Evolutionary conservation across 2,797 vertebrate genomes (phyloP), one percentile per base, ranked within the genome.

Genomic region (Poecilia gillii): DNA sequence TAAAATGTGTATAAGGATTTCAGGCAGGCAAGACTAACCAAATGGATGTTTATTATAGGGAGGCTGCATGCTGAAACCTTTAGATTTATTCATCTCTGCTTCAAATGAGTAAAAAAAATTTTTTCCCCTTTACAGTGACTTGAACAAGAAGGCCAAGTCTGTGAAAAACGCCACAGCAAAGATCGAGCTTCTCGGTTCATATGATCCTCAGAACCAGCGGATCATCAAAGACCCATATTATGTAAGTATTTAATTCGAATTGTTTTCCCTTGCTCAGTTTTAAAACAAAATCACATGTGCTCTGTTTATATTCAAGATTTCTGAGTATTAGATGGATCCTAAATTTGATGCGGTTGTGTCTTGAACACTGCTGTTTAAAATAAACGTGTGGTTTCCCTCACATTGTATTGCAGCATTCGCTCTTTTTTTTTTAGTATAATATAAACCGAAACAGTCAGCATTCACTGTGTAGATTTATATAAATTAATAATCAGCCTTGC

Each of bases 141-240:
- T 99, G 92, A 97, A 96, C 78, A 96, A 92, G 85, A 99, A 96
- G 93, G 96, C 96, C 76, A 97, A 94, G 62, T 92, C 94, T 16
- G 95, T 97, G 89, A 96, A 97, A 88, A 95, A 96, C 90, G 88
- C 86, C 94, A 95, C 84, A 90, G 97, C 98, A 79, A 97, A 96
- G 93, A 97, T 99, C 79, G 97, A 99, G 90, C 96, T 99, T 0
- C 98, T 99, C 13, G 99, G 99, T 78, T 95, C 91, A 80, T 99
- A 97, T 0, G 98, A 99, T 91, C 98, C 98, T 62, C 94, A 99
- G 84, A 97, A 99, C 53, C 95, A 98, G 68, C 96, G 95, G 82
- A 97, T 98, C 85, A 99, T 99, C 87, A 94, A 97, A 90, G 98
- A 99, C 90, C 98, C 98, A 0, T 99, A 99, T 94, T 99, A 99